These are phyloP conservation scores for Peromyscus polionotus DNA, from an alignment of 2,113 vertebrate genomes.

Conservation along the genomic window DNA sequence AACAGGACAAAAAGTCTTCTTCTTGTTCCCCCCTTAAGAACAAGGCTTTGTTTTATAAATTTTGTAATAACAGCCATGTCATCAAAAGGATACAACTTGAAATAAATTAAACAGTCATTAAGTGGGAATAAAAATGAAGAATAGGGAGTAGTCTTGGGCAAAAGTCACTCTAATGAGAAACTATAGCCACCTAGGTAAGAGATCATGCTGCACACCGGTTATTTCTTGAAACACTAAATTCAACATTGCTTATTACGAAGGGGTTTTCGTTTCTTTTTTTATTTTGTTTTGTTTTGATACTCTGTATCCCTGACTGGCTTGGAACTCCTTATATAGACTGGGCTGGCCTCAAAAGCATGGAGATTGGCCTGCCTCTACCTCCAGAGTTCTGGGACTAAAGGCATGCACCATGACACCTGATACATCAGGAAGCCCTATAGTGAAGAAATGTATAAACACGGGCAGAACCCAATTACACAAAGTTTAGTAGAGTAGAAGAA, in stretches of 20 bases:
- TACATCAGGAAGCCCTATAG: not conserved
- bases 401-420: not conserved
- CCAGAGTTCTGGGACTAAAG: not conserved
- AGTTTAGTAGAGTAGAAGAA: not conserved
- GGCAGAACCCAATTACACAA: not conserved
- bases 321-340: not conserved
- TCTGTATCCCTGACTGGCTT: not conserved
- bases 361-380: not conserved
- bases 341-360: too few species aligned
- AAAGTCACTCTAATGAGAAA: not conserved
- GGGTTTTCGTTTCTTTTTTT: not conserved
- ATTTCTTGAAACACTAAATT: constrained; percentile 14
- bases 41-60: not conserved
- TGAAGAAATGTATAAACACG: not conserved
- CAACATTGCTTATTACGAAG: not conserved
- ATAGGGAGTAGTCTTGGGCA: not conserved
- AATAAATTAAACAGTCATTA: not conserved
- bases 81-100: not conserved
- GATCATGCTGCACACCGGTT: not conserved
- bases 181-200: not conserved
- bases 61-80: not conserved
- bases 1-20: not conserved
- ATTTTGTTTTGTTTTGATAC: not conserved
- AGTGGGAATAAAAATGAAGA: not conserved
- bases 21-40: not conserved